Conservation (phyloP, 1,140 invertebrate species). For the Episyrphus balteatus region DNA sequence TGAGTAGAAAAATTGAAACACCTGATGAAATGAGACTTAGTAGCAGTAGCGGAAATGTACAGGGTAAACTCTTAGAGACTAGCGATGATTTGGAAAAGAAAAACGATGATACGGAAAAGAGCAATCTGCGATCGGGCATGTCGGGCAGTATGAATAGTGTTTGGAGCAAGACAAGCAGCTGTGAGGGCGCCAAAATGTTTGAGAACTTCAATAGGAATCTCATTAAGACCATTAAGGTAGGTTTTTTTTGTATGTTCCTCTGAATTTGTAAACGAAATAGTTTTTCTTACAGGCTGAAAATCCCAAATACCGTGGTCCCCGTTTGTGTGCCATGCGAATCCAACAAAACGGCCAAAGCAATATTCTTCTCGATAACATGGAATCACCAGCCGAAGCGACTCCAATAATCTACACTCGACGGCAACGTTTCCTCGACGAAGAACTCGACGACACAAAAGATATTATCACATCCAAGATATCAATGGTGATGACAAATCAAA, state of each 20-base stretch:
- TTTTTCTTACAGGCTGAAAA: constrained; percentile 24
- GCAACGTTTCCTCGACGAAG: constrained; percentile 29
- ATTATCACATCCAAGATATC: constrained; percentile 27
- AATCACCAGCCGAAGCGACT: constrained; percentile 47
- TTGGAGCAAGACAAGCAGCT: constrained; percentile 33
- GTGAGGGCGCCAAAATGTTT: constrained; percentile 35
- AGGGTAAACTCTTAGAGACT: no score
- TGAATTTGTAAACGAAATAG: background rate
- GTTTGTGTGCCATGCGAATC: constrained; percentile 58
- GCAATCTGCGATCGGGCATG: constrained; percentile 23
- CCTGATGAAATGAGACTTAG: no score
- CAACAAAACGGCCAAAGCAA: constrained; percentile 64
- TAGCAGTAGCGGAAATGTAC: no score
- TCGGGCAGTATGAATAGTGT: constrained; percentile 32
- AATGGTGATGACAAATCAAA: constrained; percentile 2
- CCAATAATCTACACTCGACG: constrained; percentile 55
- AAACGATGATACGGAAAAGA: background rate
- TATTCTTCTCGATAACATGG: constrained; percentile 63
- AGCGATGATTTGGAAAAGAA: no score
- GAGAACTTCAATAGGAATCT: constrained; percentile 36
- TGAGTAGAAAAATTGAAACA: no score
- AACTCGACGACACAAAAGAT: constrained; percentile 34
- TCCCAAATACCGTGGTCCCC: constrained; percentile 43
- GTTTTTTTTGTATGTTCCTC: background rate
- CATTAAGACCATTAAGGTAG: constrained; percentile 36